A percentile compares a stretch with the other conserved stretches of the same genome.
These are phyloP conservation scores for Otus sunia DNA, from an alignment of 2,113 vertebrate species.

Conservation along the genomic window DNA sequence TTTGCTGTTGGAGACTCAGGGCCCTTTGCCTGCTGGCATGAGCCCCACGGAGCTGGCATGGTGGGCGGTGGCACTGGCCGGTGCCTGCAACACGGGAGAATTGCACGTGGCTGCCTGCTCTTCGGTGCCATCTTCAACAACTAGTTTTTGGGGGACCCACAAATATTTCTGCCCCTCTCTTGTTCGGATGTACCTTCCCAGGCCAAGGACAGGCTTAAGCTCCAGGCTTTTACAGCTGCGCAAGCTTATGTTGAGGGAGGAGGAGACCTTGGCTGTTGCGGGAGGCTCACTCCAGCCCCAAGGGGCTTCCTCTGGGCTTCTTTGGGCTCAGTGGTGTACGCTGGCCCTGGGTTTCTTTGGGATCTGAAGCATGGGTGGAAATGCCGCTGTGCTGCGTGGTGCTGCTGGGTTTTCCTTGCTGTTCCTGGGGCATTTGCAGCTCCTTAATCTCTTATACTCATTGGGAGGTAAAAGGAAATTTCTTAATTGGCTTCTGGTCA, in stretches of 20 bases:
- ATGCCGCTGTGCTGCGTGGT: accelerated
- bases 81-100: not conserved
- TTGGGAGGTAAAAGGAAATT: not conserved
- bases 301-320: not conserved
- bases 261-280: accelerated
- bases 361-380: not conserved
- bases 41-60: accelerated
- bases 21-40: accelerated
- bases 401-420: not conserved
- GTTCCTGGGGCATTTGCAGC: accelerated
- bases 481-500: not conserved
- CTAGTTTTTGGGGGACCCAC: not conserved
- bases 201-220: not conserved
- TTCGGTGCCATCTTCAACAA: not conserved
- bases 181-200: not conserved
- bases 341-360: not conserved
- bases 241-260: not conserved
- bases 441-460: not conserved
- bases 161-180: not conserved
- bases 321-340: accelerated
- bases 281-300: accelerated
- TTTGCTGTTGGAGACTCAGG: not conserved
- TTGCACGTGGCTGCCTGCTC: not conserved
- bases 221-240: not conserved
- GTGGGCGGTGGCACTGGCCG: accelerated